Percentiles rank a stretch among this genome's conserved stretches.
Evolutionary conservation across 2,113 vertebrate species (phyloP).

Genomic region (Ptychochromis oligacanthus): DNA sequence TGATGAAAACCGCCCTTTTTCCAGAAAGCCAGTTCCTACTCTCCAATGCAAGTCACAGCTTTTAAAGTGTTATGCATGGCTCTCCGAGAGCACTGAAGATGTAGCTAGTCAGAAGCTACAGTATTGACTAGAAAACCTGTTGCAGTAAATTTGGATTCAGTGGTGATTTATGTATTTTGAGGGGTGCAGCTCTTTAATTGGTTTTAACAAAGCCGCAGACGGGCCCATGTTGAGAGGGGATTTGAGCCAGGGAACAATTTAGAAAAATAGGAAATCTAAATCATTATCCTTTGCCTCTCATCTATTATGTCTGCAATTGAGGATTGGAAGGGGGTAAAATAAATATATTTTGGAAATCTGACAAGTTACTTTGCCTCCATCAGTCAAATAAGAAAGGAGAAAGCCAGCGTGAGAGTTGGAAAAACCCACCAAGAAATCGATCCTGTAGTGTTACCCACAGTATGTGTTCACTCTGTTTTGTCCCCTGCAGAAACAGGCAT

Average conservation of each 20-base stretch:
- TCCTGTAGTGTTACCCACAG: slow-evolving; percentile 65
- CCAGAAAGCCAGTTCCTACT: slow-evolving; percentile 9
- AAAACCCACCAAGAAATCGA: slow-evolving; percentile 65
- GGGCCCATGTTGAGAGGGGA: slow-evolving; percentile 19
- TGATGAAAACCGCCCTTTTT: slow-evolving; percentile 32
- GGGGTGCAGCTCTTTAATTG: slow-evolving; percentile 22
- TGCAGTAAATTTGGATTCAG: slow-evolving; percentile 37
- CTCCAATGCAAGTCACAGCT: neutral
- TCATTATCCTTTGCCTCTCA: slow-evolving; percentile 58
- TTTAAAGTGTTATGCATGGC: neutral
- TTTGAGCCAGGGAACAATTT: slow-evolving; percentile 56
- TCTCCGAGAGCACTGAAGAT: slow-evolving; percentile 9
- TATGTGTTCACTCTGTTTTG: slow-evolving; percentile 63
- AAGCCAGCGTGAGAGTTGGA: slow-evolving; percentile 56
- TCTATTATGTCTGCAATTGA: slow-evolving; percentile 64
- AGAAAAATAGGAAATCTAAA: slow-evolving; percentile 57
- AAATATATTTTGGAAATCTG: slow-evolving; percentile 59
- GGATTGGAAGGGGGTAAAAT: slow-evolving; percentile 54
- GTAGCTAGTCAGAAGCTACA: no score
- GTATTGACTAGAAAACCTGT: slow-evolving; percentile 52
- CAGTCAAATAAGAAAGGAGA: slow-evolving; percentile 57
- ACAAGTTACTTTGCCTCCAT: slow-evolving; percentile 60
- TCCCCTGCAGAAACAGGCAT: slow-evolving; percentile 64
- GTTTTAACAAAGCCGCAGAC: slow-evolving; percentile 28
- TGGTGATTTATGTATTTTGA: slow-evolving; percentile 48